Percentiles rank a stretch among this genome's conserved stretches.
Evolutionary conservation across 2,888 invertebrate species (phyloP).

Genomic region (Philhelius pedissequus): DNA sequence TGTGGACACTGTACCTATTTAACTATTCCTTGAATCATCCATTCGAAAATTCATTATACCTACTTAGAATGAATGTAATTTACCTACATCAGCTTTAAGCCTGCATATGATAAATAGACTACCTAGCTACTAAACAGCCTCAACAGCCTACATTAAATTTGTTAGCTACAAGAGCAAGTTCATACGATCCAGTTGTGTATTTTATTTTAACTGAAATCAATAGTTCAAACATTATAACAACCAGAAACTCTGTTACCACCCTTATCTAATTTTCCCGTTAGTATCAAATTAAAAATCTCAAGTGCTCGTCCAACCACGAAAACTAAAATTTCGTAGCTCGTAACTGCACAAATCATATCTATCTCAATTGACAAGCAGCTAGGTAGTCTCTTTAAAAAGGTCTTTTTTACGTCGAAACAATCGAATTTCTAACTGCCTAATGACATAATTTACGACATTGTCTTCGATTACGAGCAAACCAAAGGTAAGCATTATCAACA

Average conservation of each 20-base stretch:
- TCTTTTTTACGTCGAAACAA: not conserved
- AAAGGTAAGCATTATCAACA: conserved; percentile 3
- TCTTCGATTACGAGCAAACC: conserved; percentile 29
- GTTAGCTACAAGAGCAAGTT: no score
- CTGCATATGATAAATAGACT: no score
- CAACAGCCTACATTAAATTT: no score
- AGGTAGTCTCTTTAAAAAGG: not conserved
- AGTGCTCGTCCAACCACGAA: conserved; percentile 18
- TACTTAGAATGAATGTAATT: no score
- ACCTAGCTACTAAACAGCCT: no score
- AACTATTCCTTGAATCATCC: no score
- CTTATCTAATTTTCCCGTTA: conserved; percentile 15
- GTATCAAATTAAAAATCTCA: conserved; percentile 11
- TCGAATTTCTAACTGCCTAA: conserved; percentile 21
- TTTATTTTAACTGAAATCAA: not conserved
- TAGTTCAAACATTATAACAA: not conserved
- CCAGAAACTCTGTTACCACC: not conserved
- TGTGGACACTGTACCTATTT: no score
- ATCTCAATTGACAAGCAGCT: not conserved
- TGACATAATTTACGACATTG: conserved; percentile 34
- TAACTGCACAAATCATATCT: no score
- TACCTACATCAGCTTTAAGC: no score
- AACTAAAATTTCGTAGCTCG: not conserved
- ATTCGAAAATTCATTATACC: no score
- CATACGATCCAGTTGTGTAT: no score